phyloP scores from a whole-genome alignment of 2,113 vertebrate species.

The Erinaceus europaeus region DNA sequence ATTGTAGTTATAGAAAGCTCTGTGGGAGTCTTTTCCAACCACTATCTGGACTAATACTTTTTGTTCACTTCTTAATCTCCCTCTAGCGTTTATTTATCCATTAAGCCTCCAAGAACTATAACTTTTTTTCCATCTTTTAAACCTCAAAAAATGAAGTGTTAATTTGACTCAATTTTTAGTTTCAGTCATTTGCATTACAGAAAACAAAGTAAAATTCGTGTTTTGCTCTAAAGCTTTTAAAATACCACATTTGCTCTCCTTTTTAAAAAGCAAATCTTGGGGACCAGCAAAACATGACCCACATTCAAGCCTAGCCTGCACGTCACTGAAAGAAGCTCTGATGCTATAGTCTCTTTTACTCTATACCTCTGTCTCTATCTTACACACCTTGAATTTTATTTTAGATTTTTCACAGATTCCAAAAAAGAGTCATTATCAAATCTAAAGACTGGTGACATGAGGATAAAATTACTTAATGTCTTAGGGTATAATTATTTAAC shows the following conservation, averaged over 20 bases:
- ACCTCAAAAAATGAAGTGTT: not conserved
- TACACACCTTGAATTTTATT: not conserved
- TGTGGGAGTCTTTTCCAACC: not conserved
- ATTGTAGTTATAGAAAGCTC: not conserved
- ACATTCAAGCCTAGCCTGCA: too few species aligned
- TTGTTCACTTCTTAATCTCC: conserved; percentile 16
- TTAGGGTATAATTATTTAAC: conserved; percentile 16
- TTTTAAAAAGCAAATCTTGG: not conserved
- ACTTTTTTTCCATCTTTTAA: conserved; percentile 27
- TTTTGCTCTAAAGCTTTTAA: not conserved
- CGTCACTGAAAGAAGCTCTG: too few species aligned
- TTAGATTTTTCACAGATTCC: not conserved
- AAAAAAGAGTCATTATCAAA: not conserved
- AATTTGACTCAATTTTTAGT: conserved; percentile 46
- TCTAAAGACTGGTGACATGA: not conserved
- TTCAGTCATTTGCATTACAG: not conserved
- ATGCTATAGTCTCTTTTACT: too few species aligned
- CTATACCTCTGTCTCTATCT: too few species aligned
- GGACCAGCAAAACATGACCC: too few species aligned
- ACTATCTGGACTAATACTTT: not conserved
- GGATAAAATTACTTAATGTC: not conserved
- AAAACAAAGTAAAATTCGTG: conserved; percentile 34
- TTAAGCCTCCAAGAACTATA: not conserved
- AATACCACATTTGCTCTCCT: conserved; percentile 14
- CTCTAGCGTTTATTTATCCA: conserved; percentile 1